These are phyloP conservation scores for Enhydra lutris DNA, from an alignment of 2,113 vertebrate genomes.

Conservation along the genomic window DNA sequence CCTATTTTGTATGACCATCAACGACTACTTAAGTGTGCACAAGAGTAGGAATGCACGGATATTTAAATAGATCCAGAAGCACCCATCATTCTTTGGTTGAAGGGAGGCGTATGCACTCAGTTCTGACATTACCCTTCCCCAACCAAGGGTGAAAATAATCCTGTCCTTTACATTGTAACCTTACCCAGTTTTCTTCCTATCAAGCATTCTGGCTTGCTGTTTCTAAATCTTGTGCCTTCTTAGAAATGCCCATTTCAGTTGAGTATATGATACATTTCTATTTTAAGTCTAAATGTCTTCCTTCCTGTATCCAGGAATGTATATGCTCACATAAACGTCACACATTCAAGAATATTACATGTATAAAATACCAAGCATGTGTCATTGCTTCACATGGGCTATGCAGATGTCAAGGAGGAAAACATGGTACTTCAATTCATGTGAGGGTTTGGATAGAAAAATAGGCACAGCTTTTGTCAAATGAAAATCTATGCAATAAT, in stretches of 20 bases:
- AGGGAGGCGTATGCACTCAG: not conserved
- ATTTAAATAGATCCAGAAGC: not conserved
- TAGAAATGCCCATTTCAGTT: not conserved
- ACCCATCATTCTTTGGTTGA: not conserved
- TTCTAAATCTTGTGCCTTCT: not conserved
- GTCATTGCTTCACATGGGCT: not conserved
- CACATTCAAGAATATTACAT: not conserved
- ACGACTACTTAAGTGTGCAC: not conserved
- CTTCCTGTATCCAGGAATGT: not conserved
- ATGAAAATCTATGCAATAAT: not conserved
- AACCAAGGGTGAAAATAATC: not conserved
- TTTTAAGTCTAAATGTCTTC: not conserved
- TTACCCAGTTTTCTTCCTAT: not conserved
- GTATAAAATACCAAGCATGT: not conserved
- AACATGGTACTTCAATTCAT: not conserved
- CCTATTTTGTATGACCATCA: constrained; percentile 46
- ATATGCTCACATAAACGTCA: not conserved
- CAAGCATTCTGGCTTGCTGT: not conserved
- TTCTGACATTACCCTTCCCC: not conserved
- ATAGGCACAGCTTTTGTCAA: not conserved
- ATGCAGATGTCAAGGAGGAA: not conserved
- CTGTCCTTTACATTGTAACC: not conserved
- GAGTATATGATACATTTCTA: not conserved
- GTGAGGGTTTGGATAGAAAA: not conserved
- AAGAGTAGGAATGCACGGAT: not conserved